These are phyloP conservation scores for Carassius auratus DNA, from an alignment of 2,113 vertebrate species.

Conservation along the genomic window DNA sequence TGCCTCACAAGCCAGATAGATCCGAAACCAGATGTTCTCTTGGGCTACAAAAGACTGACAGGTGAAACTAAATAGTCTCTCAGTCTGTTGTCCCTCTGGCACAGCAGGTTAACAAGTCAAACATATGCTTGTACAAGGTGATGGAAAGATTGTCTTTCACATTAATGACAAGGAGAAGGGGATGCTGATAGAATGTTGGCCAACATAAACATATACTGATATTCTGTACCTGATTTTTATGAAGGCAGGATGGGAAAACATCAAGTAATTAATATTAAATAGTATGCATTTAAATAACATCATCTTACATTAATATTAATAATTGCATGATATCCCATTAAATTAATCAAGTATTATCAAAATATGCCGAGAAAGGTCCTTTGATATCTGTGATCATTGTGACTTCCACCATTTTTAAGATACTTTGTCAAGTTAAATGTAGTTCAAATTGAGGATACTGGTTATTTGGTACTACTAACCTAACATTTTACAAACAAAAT, in stretches of 20 bases:
- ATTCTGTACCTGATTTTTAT: neutral
- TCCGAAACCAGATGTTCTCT: conserved; percentile 20
- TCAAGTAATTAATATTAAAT: no score
- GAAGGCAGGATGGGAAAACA: neutral
- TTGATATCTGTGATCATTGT: no score
- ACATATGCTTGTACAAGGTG: conserved; percentile 27
- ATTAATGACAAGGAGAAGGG: neutral
- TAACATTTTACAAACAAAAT: no score
- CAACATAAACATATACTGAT: neutral
- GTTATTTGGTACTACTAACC: no score
- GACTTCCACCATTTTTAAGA: no score
- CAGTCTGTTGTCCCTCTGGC: neutral
- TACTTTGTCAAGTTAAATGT: no score
- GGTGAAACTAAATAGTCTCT: conserved; percentile 40
- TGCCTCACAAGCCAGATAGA: neutral
- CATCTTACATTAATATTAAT: no score
- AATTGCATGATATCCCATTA: no score
- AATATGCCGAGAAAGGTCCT: no score
- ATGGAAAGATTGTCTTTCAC: conserved; percentile 29
- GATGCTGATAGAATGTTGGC: neutral
- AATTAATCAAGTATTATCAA: no score
- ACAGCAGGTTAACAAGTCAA: conserved; percentile 33
- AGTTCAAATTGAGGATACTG: no score
- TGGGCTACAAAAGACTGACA: neutral
- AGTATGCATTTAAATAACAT: no score